A percentile compares a stretch with the other conserved stretches of the same genome.
Evolutionary conservation across 2,888 invertebrate genomes (phyloP).

Genomic region (Cataglyphis livida): DNA sequence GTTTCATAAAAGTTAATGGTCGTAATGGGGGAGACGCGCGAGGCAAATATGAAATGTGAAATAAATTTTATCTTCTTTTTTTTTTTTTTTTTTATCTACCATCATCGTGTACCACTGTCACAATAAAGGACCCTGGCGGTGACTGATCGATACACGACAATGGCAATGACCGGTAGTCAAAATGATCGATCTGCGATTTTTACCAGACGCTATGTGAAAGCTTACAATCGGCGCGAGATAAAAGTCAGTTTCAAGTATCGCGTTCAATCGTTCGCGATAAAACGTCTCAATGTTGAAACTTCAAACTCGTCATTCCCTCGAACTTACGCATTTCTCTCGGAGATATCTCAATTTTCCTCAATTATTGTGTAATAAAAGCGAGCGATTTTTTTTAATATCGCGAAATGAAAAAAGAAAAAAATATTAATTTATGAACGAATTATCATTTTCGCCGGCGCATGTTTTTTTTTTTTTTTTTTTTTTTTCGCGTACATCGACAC

Average conservation of each 20-base stretch:
- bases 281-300: slow-evolving; percentile 13
- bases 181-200: slow-evolving; percentile 73
- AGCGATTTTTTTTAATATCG: slow-evolving; percentile 5
- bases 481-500: slow-evolving; percentile 5
- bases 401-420: slow-evolving; percentile 1
- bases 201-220: slow-evolving; percentile 63
- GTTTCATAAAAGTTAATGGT: slow-evolving; percentile 71
- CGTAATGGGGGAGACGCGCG: slow-evolving; percentile 65
- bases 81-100: slow-evolving; percentile 50
- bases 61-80: slow-evolving; percentile 66
- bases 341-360: slow-evolving; percentile 4
- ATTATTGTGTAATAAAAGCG: slow-evolving; percentile 3
- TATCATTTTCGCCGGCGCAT: not conserved
- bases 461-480: too few relatives aligned
- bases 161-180: slow-evolving; percentile 58
- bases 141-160: slow-evolving; percentile 72
- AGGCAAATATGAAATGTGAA: slow-evolving; percentile 71
- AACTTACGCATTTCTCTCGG: not conserved
- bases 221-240: slow-evolving; percentile 58
- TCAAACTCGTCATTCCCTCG: not conserved
- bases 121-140: slow-evolving; percentile 70
- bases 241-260: slow-evolving; percentile 55
- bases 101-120: slow-evolving; percentile 60
- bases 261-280: slow-evolving; percentile 25
- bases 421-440: slow-evolving; percentile 22